Base-by-base conservation (phyloP, 1,140 invertebrate species). In the Hyles euphorbiae region DNA sequence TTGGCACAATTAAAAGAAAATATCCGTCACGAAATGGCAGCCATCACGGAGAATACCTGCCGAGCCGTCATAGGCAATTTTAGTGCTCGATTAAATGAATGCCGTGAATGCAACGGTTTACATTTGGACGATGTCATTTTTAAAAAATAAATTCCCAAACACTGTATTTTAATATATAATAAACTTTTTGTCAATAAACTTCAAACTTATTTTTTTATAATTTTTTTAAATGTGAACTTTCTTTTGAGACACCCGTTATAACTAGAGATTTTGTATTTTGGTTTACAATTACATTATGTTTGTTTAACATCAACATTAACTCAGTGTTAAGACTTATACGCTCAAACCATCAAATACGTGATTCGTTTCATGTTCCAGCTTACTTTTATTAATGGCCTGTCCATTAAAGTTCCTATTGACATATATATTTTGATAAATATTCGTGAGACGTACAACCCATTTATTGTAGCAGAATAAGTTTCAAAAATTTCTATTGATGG, bases 11-110 rank as follows among this genome's bases (percentile, higher is more conserved):
- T 69, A 11, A 63, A 69, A 63, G 43, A 60, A 63, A 51, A 51
- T 32, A 51, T 32, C 40, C 53, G 53, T 53, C 36, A 62, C 58
- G 65, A 67, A 61, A 70, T 70, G 48, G 53, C 52, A 64, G 61
- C 34, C 50, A 65, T 70, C 55, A 56, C 36, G 0, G 50, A 61
- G 56, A 44, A n/a, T 22, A 67, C 57, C 34, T 60, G 57, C 44
- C 49, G 48, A 50, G 11, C 7, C 22, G 48, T 51, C 12, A 51
- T 33, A 33, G 8, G 8, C 3, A 65, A 63, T 68, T 65, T 66
- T 56, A 64, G 0, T 53, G 53, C 32, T 61, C 56, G 55, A 63
- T 63, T 63, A 58, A 62, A 70, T 63, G 56, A 63, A 33, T 70
- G 61, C 60, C 58, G 44, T 34, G 51, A 70, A 48, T 49, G 43